Conservation (phyloP, 2,797 vertebrate genomes). For the Cirrhinus molitorella region DNA sequence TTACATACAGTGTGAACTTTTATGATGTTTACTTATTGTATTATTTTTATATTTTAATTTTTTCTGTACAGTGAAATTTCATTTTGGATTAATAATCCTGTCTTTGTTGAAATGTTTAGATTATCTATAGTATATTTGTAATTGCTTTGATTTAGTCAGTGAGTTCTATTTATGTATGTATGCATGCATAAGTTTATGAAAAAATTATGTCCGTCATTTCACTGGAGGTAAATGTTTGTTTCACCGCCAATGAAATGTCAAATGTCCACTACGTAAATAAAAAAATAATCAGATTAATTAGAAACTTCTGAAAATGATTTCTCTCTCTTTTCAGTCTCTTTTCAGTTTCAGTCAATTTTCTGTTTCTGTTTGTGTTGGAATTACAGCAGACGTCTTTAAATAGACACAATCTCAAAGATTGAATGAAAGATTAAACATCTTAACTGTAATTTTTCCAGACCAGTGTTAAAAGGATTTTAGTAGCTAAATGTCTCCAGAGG, state of each 20-base stretch:
- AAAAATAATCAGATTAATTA: background rate
- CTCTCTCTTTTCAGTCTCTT: background rate
- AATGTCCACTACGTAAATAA: background rate
- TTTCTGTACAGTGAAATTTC: background rate
- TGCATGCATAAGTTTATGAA: background rate
- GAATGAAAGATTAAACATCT: background rate
- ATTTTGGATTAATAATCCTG: background rate
- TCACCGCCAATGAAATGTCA: no score
- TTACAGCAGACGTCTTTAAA: background rate
- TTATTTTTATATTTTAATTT: background rate
- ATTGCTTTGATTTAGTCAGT: background rate
- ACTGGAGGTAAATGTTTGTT: no score
- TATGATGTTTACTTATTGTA: background rate
- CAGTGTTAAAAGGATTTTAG: background rate
- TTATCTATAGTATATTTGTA: background rate
- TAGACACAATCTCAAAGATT: background rate
- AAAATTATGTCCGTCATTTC: background rate
- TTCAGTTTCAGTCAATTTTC: background rate
- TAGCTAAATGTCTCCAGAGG: constrained; percentile 11
- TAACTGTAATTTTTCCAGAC: background rate
- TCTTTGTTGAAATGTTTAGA: no score
- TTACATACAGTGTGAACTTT: background rate
- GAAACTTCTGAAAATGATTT: background rate
- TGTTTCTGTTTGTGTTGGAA: background rate
- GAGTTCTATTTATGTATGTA: background rate